These are phyloP conservation scores for Jacana jacana DNA, from an alignment of 2,113 vertebrate genomes.

Conservation along the genomic window DNA sequence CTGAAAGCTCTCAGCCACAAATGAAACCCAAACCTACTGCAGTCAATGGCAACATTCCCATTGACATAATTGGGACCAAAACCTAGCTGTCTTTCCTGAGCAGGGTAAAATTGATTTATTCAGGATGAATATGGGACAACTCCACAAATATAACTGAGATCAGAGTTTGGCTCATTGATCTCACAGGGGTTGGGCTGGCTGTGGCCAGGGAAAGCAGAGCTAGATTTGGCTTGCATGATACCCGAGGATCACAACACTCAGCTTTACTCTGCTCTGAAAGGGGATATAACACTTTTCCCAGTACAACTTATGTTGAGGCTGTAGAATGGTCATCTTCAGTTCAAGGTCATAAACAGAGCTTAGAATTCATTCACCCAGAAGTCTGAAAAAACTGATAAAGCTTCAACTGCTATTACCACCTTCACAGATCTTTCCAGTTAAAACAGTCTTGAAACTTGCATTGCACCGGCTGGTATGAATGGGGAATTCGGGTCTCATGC, in stretches of 20 bases:
- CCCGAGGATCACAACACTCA: not conserved
- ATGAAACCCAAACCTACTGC: not conserved
- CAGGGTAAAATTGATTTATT: not conserved
- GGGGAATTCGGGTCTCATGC: not conserved
- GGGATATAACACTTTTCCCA: not conserved
- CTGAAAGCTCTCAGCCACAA: not conserved
- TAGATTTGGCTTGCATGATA: not conserved
- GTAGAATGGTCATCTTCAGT: not conserved
- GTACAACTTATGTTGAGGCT: not conserved
- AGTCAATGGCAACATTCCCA: not conserved
- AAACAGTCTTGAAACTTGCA: not conserved
- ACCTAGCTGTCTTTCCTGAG: not conserved
- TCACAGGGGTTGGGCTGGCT: not conserved
- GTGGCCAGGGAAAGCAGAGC: not conserved
- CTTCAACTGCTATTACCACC: not conserved
- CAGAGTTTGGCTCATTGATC: not conserved
- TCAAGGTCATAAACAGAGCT: not conserved
- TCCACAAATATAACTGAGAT: not conserved
- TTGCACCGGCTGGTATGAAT: not conserved
- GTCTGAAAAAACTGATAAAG: not conserved
- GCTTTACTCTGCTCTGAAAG: not conserved
- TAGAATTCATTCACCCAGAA: not conserved
- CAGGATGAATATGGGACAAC: not conserved
- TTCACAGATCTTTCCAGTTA: not conserved
- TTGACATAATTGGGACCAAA: conserved; percentile 15